A percentile compares a stretch with the other conserved stretches of the same genome.
phyloP scores from a whole-genome alignment of 2,888 invertebrate species.

The Gymnocheta viridis region DNA sequence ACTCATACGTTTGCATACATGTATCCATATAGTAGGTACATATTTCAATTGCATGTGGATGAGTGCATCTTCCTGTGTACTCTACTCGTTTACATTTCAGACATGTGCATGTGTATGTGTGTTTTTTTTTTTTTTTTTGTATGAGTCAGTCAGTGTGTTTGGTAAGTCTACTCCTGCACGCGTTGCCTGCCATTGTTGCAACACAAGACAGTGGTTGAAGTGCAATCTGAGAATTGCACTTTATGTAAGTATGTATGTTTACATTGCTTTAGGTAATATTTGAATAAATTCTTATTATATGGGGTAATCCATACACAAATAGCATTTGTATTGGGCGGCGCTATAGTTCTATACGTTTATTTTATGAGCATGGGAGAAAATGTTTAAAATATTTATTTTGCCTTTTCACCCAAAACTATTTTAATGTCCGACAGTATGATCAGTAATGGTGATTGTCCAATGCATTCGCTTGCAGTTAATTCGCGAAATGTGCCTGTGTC shows the following conservation, averaged over 20 bases:
- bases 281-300: constrained; percentile 31
- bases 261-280: constrained; percentile 48
- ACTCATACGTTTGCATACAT: constrained; percentile 61
- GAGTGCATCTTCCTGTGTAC: constrained; percentile 40
- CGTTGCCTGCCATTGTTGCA: constrained; percentile 55
- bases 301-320: constrained; percentile 38
- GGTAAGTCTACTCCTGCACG: constrained; percentile 56
- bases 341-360: no score
- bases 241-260: constrained; percentile 55
- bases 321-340: background rate
- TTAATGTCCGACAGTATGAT: no score
- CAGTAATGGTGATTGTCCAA: no score
- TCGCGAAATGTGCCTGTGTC: no score
- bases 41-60: background rate
- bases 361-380: no score
- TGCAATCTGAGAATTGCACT: constrained; percentile 60
- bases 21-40: no score
- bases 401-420: no score
- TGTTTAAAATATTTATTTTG: no score
- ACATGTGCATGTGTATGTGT: background rate
- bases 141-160: background rate
- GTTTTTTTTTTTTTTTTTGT: background rate
- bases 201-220: constrained; percentile 59
- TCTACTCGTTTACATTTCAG: constrained; percentile 71
- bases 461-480: no score